These are phyloP conservation scores for Thamnophis elegans DNA, from an alignment of 2,797 vertebrate species.

Conservation along the genomic window DNA sequence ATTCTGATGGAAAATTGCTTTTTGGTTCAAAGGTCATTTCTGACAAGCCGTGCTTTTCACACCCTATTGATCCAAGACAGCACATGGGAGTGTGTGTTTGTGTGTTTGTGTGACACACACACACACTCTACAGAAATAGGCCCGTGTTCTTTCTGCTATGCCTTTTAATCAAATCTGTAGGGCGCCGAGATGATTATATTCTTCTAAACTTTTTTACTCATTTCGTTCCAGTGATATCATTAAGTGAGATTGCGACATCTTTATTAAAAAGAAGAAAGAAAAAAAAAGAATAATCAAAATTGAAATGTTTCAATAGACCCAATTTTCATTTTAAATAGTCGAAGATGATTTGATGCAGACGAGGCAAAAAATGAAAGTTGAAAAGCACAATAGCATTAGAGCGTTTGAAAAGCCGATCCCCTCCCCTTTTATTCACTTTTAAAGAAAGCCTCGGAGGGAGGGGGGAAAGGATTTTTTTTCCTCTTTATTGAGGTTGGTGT, in stretches of 20 bases:
- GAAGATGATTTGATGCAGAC: constrained; percentile 57
- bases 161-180: constrained; percentile 52
- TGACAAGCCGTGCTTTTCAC: constrained; percentile 42
- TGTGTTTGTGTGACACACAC: constrained; percentile 5
- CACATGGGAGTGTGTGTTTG: not conserved
- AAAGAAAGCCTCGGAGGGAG: constrained; percentile 45
- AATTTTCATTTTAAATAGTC: constrained; percentile 61
- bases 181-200: constrained; percentile 56
- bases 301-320: constrained; percentile 65
- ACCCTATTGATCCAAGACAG: constrained; percentile 31
- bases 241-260: constrained; percentile 64
- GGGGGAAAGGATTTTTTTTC: constrained; percentile 21
- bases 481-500: constrained; percentile 15
- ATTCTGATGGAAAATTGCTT: constrained; percentile 34
- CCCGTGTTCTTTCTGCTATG: constrained; percentile 31
- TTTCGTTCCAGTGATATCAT: constrained; percentile 64
- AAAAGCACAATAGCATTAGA: constrained; percentile 46
- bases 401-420: constrained; percentile 48
- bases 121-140: constrained; percentile 15
- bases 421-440: constrained; percentile 17
- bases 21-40: constrained; percentile 39
- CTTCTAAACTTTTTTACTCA: constrained; percentile 48
- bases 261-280: constrained; percentile 55
- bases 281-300: constrained; percentile 56
- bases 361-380: constrained; percentile 63